phyloP scores from a whole-genome alignment of 1,140 invertebrate genomes.

The Heliconius eleuchia region DNA sequence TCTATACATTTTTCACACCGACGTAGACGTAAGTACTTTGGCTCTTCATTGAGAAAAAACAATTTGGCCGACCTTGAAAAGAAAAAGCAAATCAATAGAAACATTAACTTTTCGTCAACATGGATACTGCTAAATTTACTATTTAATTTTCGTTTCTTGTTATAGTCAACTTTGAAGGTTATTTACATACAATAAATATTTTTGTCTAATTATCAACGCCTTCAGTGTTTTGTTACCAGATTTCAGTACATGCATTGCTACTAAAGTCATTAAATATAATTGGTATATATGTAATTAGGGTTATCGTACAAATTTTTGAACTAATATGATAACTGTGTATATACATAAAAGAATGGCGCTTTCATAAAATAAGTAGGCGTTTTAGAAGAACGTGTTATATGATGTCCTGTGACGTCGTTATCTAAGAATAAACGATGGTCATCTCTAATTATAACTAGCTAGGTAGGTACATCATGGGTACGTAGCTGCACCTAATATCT shows the following conservation, averaged over 20 bases:
- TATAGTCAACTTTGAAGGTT: not conserved
- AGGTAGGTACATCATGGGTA: not conserved
- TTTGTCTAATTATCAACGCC: not conserved
- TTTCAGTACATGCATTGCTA: not conserved
- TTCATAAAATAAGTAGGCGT: slow-evolving; percentile 30
- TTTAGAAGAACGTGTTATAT: slow-evolving; percentile 30
- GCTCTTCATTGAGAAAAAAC: not conserved
- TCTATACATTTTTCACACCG: no score
- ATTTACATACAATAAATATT: not conserved
- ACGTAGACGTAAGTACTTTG: not conserved
- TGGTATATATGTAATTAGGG: not conserved
- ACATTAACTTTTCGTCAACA: not conserved
- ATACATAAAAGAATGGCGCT: slow-evolving; percentile 20
- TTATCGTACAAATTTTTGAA: not conserved
- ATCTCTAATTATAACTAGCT: slow-evolving; percentile 64
- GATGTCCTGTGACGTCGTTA: slow-evolving; percentile 58
- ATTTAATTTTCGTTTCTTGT: not conserved
- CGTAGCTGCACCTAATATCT: not conserved
- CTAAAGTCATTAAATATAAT: not conserved
- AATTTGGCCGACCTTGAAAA: not conserved
- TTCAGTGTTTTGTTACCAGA: not conserved
- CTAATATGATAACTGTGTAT: not conserved
- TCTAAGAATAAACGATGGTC: slow-evolving; percentile 70
- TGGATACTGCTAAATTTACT: not conserved
- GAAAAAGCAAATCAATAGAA: not conserved